Conservation (phyloP, 1,140 invertebrate species). For the Drosophila pallidifrons region DNA sequence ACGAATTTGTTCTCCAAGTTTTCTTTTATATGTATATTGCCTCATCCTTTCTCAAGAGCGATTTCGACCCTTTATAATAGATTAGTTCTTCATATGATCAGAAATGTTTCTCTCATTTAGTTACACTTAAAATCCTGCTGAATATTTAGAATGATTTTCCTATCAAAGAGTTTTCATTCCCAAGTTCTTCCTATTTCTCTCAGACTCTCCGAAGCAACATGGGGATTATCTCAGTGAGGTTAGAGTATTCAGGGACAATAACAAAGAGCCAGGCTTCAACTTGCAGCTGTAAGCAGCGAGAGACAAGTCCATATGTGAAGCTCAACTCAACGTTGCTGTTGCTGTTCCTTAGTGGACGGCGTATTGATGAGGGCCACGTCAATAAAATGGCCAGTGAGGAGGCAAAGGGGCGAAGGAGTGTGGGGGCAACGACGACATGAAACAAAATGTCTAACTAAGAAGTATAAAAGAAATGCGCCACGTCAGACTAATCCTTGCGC, state of each 20-base stretch:
- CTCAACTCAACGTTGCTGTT: neutral
- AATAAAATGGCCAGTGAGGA: conserved; percentile 20
- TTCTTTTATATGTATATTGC: no score
- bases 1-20: no score
- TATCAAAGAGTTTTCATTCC: no score
- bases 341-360: conserved; percentile 33
- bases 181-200: neutral
- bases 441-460: conserved; percentile 76
- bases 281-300: conserved; percentile 12
- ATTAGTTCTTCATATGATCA: no score
- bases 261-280: neutral
- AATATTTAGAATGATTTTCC: no score
- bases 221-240: neutral
- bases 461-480: conserved; percentile 58
- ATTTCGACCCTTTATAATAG: no score
- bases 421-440: conserved; percentile 52
- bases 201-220: neutral
- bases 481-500: conserved; percentile 79
- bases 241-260: conserved; percentile 26
- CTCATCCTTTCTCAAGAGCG: no score
- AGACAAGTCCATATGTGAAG: conserved; percentile 41
- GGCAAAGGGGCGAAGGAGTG: neutral
- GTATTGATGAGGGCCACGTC: conserved; percentile 63
- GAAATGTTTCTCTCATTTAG: no score
- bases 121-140: no score